These are phyloP conservation scores for Solea solea DNA, from an alignment of 2,113 vertebrate genomes.

Conservation along the genomic window DNA sequence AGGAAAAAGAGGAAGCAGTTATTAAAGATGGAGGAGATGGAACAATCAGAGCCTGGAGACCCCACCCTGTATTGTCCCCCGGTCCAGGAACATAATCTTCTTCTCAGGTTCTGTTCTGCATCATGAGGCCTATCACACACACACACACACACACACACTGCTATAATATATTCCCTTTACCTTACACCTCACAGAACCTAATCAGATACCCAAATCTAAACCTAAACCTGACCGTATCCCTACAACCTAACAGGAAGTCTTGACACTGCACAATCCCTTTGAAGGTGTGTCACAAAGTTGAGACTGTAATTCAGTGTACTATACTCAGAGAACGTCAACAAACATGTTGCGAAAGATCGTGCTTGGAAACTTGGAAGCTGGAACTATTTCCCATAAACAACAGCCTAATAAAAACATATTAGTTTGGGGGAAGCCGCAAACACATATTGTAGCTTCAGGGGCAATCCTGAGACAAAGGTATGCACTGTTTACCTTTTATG, in stretches of 20 bases:
- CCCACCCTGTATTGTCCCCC: constrained; percentile 40
- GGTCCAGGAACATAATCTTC: constrained; percentile 25
- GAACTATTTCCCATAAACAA: constrained; percentile 32
- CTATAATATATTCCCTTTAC: neutral
- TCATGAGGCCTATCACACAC: neutral
- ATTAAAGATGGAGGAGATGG: constrained; percentile 38
- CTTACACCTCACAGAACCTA: neutral
- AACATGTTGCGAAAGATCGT: constrained; percentile 42
- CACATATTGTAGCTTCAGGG: constrained; percentile 19
- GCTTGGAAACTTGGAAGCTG: constrained; percentile 5
- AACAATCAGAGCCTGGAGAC: constrained; percentile 57
- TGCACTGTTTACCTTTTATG: constrained; percentile 32
- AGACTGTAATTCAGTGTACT: constrained; percentile 7
- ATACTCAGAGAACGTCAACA: constrained; percentile 22
- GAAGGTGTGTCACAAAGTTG: no score
- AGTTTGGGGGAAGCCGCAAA: constrained; percentile 19
- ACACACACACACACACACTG: constrained; percentile 17
- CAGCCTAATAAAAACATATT: constrained; percentile 10
- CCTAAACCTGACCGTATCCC: no score
- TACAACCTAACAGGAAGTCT: no score
- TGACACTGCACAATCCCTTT: no score
- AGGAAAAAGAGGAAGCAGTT: constrained; percentile 51
- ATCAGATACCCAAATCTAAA: no score
- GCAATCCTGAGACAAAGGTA: constrained; percentile 18
- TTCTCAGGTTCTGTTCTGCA: constrained; percentile 17